Base-by-base conservation (phyloP, 2,888 invertebrate species). In the Lagria hirta region DNA sequence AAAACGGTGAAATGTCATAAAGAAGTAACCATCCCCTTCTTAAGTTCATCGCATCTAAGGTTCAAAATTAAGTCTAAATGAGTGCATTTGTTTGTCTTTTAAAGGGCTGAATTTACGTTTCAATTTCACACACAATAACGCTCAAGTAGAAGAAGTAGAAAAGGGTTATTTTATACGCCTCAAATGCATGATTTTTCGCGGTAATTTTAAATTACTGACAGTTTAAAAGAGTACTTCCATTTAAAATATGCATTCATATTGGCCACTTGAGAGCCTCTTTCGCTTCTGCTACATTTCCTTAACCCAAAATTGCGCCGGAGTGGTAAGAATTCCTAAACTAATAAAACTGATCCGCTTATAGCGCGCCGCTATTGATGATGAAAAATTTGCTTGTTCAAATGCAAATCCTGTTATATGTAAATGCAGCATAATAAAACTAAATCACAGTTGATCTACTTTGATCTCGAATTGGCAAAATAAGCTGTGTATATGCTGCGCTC, bases 91-190 rank as follows among this genome's bases (percentile, higher is more conserved):
- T 59, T 57, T 57, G 58, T 55, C 54, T 62, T 63, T 62, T 61
- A 68, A 68, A 64, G 69, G 69, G 68, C 66, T 67, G 54, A 65
- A 64, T 64, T 65, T 64, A 64, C 62, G 62, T 68, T 71, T 69
- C 71, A 72, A 72, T 72, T 72, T 72, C 71, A 72, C 72, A 72
- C 72, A 65, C 72, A 71, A 72, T 72, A 71, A 70, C 69, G 58
- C 61, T 50, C 61, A 37, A 54, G 55, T 55, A 54, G 59, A 64
- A 65, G 61, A 62, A 65, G 63, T 49, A 53, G 53, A 58, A 64
- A 66, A 66, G 65, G 68, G 66, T 61, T 60, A 48, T 51, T 71
- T 71, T 70, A 70, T 69, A 52, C 57, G 66, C 62, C 70, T 69
- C 69, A 44, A 60, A 62, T 54, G 70, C 61, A 57, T 65, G 51